Evolutionary conservation across 2,113 vertebrate genomes (phyloP).

Genomic region (Fulmarus glacialis): DNA sequence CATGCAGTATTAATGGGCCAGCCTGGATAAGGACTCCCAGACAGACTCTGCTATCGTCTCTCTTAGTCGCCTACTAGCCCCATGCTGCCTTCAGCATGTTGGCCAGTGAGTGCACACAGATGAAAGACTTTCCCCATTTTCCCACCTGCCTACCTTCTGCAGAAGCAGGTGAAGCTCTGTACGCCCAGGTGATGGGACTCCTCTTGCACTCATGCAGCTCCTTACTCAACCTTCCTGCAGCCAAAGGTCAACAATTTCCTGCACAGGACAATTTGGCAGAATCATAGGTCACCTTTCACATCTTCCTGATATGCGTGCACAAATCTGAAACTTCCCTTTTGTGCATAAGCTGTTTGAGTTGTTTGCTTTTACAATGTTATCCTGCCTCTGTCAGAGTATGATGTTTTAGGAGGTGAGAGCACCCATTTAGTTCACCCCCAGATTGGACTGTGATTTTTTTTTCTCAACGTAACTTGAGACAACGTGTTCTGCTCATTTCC

Average conservation of each 20-base stretch:
- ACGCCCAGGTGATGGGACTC: neutral
- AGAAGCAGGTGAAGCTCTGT: neutral
- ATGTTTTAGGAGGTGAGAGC: neutral
- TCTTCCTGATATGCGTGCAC: neutral
- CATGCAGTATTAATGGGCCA: neutral
- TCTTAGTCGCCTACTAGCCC: neutral
- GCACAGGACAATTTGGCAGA: neutral
- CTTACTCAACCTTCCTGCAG: neutral
- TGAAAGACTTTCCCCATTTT: neutral
- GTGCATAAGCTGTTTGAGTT: neutral
- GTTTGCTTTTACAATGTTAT: neutral
- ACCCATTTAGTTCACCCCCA: neutral
- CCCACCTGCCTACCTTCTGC: neutral
- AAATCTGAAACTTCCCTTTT: neutral
- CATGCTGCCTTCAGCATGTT: neutral
- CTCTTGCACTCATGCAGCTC: neutral
- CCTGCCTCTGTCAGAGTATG: neutral
- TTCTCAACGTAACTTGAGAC: neutral
- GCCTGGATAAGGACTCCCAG: neutral
- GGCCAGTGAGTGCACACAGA: rapidly evolving
- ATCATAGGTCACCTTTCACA: neutral
- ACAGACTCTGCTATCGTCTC: neutral
- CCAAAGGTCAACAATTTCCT: neutral
- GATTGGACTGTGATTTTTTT: neutral
- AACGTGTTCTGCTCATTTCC: neutral